Evolutionary conservation across 2,797 vertebrate genomes (phyloP).

Genomic region (Argyrosomus regius): DNA sequence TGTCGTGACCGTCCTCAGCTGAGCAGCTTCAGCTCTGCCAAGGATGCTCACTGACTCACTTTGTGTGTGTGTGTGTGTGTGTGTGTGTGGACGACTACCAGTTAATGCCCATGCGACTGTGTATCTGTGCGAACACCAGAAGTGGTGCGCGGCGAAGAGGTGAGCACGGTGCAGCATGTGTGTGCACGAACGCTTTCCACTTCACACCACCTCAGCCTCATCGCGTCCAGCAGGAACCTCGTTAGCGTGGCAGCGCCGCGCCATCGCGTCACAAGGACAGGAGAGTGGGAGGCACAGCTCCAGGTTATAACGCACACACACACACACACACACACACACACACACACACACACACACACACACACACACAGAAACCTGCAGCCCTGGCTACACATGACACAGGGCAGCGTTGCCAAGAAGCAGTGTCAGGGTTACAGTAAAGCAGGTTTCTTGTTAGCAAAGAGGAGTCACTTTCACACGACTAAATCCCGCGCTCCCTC

Average conservation of each 20-base stretch:
- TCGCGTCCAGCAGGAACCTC: conserved; percentile 65
- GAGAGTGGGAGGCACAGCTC: conserved; percentile 49
- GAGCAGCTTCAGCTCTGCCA: conserved; percentile 50
- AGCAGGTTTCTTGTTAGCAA: conserved; percentile 56
- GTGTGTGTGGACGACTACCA: background rate
- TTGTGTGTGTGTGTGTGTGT: conserved; percentile 33
- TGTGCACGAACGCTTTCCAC: conserved; percentile 51
- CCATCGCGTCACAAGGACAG: conserved; percentile 38
- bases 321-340: conserved; percentile 6
- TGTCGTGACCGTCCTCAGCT: conserved; percentile 59
- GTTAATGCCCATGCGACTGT: background rate
- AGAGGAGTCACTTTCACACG: conserved; percentile 47
- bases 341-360: conserved; percentile 1
- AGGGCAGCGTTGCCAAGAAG: conserved; percentile 29
- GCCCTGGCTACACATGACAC: conserved; percentile 33
- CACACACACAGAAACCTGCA: conserved; percentile 28
- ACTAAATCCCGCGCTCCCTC: conserved; percentile 4
- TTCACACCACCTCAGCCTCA: conserved; percentile 65
- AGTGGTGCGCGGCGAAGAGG: conserved; percentile 16
- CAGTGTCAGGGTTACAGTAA: conserved; percentile 37
- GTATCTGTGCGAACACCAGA: conserved; percentile 3
- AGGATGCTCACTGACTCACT: conserved; percentile 58
- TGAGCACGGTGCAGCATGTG: conserved; percentile 3
- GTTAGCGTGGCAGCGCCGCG: conserved; percentile 58
- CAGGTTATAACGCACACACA: conserved; percentile 11